A percentile compares a stretch with the other conserved stretches of the same genome.
phyloP scores from a whole-genome alignment of 2,113 vertebrate species.

The Strix uralensis region DNA sequence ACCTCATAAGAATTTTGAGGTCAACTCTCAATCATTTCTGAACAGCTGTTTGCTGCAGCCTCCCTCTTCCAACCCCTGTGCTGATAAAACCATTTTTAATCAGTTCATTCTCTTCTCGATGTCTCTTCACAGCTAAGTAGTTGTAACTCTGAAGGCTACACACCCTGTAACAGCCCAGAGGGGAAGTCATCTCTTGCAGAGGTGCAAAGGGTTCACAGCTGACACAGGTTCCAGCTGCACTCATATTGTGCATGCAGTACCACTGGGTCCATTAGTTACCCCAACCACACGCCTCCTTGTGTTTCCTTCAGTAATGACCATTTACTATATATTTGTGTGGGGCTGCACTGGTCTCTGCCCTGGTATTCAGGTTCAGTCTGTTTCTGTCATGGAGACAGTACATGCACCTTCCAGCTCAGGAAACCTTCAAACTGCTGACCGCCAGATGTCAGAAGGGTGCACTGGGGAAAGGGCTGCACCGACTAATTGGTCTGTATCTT shows the following conservation, averaged over 20 bases:
- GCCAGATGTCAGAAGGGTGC: background rate
- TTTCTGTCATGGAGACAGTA: background rate
- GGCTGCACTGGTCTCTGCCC: background rate
- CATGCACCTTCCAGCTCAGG: accelerated
- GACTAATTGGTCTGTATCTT: background rate
- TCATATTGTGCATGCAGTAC: background rate
- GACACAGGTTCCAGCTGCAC: background rate
- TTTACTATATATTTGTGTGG: background rate
- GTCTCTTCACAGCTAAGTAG: background rate
- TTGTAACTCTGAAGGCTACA: background rate
- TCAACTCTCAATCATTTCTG: background rate
- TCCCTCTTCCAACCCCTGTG: background rate
- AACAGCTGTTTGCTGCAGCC: background rate
- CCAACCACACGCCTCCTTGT: accelerated
- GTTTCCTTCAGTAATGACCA: background rate
- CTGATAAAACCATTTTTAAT: background rate
- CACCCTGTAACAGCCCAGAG: background rate
- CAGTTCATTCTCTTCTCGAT: background rate
- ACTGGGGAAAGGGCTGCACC: background rate
- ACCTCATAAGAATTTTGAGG: background rate
- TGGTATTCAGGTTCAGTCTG: background rate
- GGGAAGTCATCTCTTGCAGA: background rate
- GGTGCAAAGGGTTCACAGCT: background rate
- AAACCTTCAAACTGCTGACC: background rate
- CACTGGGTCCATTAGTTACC: background rate